phyloP scores from a whole-genome alignment of 2,797 vertebrate genomes.

The Podarcis siculus region DNA sequence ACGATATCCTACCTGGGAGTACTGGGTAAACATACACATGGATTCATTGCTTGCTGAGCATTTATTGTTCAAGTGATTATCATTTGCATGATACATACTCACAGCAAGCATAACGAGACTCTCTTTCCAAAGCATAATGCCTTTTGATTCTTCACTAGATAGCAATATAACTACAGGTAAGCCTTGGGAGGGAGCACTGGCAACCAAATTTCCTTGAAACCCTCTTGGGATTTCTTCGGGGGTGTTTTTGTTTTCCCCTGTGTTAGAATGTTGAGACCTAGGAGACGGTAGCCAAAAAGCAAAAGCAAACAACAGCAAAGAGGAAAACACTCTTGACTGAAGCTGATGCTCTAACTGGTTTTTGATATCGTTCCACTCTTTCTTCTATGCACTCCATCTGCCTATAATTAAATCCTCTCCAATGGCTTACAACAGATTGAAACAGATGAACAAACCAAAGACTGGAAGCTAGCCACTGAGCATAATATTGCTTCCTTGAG shows the following conservation, averaged over 20 bases:
- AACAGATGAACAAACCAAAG: neutral
- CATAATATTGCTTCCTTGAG: neutral
- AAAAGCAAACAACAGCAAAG: neutral
- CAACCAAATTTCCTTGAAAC: neutral
- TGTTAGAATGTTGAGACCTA: neutral
- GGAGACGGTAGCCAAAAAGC: neutral
- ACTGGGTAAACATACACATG: neutral
- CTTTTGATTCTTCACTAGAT: neutral
- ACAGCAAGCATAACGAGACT: neutral
- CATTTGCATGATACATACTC: neutral
- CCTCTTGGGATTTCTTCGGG: neutral
- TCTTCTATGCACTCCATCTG: neutral
- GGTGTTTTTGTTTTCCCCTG: neutral
- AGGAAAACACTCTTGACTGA: neutral
- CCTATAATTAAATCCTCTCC: neutral
- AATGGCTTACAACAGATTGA: neutral
- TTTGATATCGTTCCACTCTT: neutral
- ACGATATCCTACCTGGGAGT: no score
- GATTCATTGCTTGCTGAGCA: neutral
- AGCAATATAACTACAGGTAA: neutral
- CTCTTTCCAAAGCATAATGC: neutral
- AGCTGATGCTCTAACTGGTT: neutral
- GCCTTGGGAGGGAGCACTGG: neutral
- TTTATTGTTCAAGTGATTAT: neutral
- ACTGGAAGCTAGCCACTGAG: neutral